Conservation (phyloP, 2,797 vertebrate genomes). For the Vultur gryphus region DNA sequence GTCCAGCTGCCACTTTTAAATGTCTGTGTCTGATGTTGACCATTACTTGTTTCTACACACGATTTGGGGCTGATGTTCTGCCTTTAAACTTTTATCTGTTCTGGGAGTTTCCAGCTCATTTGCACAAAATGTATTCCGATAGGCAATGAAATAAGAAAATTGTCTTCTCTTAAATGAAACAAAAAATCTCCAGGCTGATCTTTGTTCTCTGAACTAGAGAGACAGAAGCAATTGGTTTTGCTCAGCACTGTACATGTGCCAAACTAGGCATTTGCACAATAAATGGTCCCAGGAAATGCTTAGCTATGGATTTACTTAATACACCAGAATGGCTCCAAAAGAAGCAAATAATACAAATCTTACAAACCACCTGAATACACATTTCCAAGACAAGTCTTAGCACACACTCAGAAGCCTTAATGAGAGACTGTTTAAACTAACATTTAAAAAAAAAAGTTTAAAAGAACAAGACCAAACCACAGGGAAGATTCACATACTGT, state of each 20-base stretch:
- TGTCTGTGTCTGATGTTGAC: rapidly evolving
- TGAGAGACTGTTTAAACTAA: conserved; percentile 11
- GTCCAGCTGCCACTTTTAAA: not conserved
- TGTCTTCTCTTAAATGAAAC: not conserved
- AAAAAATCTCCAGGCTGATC: not conserved
- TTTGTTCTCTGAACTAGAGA: not conserved
- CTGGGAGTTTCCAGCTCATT: not conserved
- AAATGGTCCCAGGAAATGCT: conserved; percentile 50
- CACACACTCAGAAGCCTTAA: not conserved
- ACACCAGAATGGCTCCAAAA: conserved; percentile 54
- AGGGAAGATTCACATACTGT: not conserved
- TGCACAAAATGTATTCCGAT: not conserved
- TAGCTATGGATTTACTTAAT: conserved; percentile 53
- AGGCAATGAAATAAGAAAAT: not conserved
- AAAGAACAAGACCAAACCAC: not conserved
- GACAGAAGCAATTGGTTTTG: conserved; percentile 25
- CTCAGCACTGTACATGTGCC: not conserved
- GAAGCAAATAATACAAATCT: conserved; percentile 65
- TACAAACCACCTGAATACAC: conserved; percentile 39
- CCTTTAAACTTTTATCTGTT: not conserved
- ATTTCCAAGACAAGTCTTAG: conserved; percentile 22
- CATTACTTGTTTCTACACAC: not conserved
- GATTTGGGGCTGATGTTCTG: not conserved
- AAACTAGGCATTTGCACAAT: not conserved
- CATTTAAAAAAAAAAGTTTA: not conserved